Conservation (phyloP, 2,797 vertebrate species). For the Anas georgica region DNA sequence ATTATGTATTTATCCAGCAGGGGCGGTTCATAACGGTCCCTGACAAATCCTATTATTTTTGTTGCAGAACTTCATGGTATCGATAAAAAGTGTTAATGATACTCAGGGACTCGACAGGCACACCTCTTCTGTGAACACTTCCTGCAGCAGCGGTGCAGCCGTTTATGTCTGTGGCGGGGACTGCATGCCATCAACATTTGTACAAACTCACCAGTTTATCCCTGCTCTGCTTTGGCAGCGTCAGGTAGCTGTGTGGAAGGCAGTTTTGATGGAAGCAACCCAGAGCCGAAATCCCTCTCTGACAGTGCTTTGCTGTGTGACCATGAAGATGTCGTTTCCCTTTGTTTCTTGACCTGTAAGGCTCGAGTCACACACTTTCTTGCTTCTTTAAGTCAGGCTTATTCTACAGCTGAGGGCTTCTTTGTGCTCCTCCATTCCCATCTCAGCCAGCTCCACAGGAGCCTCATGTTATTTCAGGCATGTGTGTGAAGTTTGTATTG, state of each 20-base stretch:
- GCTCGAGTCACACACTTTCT: background rate
- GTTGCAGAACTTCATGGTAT: conserved; percentile 52
- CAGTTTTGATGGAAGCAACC: background rate
- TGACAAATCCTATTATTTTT: conserved; percentile 73
- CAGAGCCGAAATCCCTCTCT: background rate
- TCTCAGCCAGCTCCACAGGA: background rate
- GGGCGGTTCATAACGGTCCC: conserved; percentile 57
- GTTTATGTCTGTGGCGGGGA: background rate
- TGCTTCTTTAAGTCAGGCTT: background rate
- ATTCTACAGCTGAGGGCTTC: background rate
- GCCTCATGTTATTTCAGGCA: background rate
- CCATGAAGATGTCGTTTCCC: background rate
- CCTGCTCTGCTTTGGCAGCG: conserved; percentile 12
- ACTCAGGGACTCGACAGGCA: background rate
- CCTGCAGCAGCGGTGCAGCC: background rate
- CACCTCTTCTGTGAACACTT: background rate
- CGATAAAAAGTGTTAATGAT: conserved; percentile 52
- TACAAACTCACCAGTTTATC: conserved; percentile 10
- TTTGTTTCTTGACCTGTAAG: background rate
- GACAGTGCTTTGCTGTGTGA: background rate
- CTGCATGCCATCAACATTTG: conserved; percentile 17
- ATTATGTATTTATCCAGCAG: conserved; percentile 75
- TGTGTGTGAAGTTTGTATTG: background rate
- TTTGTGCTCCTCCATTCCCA: background rate
- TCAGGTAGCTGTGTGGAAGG: conserved; percentile 36